phyloP scores from a whole-genome alignment of 2,113 vertebrate genomes.

The Cheirogaleus medius region DNA sequence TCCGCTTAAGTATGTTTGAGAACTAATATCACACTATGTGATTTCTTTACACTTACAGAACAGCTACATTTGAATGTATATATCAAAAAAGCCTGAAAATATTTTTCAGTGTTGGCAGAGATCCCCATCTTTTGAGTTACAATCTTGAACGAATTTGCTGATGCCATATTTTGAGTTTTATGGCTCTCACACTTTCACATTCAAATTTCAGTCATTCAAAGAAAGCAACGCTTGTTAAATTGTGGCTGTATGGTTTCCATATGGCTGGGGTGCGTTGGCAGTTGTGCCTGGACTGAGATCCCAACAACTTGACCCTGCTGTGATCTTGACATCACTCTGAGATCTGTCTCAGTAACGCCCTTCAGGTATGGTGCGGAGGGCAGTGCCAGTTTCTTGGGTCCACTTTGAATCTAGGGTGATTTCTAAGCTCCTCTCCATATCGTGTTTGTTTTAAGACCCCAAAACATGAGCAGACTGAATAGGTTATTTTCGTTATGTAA shows the following conservation, averaged over 20 bases:
- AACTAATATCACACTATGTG: background rate
- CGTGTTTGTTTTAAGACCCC: background rate
- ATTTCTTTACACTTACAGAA: background rate
- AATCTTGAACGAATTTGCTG: background rate
- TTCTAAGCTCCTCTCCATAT: background rate
- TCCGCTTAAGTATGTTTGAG: background rate
- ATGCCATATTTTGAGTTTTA: background rate
- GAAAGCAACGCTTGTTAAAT: background rate
- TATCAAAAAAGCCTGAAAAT: background rate
- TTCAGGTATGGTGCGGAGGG: background rate
- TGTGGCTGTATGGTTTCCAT: background rate
- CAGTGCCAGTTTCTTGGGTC: background rate
- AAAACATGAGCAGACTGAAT: background rate
- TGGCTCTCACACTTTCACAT: background rate
- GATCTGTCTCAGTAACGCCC: background rate
- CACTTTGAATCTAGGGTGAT: background rate
- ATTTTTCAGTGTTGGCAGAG: background rate
- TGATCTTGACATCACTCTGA: background rate
- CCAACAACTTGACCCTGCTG: background rate
- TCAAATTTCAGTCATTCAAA: conserved; percentile 6
- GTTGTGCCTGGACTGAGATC: background rate
- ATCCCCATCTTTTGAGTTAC: background rate
- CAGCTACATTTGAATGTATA: background rate
- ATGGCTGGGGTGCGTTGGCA: background rate
- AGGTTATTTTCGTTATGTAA: background rate